Conservation (phyloP, 2,888 invertebrate species). For the Dioctria linearis region DNA sequence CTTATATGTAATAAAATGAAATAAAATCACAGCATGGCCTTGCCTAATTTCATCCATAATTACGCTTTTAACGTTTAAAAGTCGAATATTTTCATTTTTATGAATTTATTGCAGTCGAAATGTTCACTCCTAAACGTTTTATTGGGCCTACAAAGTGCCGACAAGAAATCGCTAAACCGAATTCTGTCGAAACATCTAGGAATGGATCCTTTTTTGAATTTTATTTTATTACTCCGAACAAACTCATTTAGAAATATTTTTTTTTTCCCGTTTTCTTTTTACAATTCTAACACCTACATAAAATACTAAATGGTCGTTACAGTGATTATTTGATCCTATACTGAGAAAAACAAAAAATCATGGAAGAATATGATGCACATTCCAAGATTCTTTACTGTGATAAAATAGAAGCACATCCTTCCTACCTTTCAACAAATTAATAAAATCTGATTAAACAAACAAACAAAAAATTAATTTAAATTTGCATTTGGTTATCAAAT, state of each 20-base stretch:
- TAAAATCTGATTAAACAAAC: too few species aligned
- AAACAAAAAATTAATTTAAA: too few species aligned
- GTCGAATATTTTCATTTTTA: slow-evolving; percentile 52
- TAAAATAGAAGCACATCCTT: too few species aligned
- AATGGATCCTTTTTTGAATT: slow-evolving; percentile 19
- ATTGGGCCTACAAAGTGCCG: slow-evolving; percentile 44
- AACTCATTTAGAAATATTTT: slow-evolving; percentile 42
- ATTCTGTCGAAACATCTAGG: slow-evolving; percentile 30
- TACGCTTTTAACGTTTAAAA: slow-evolving; percentile 54
- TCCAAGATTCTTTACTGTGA: background rate
- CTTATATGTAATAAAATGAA: too few species aligned
- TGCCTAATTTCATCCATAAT: slow-evolving; percentile 56
- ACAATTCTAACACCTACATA: slow-evolving; percentile 55
- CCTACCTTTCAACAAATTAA: too few species aligned
- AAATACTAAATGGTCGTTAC: slow-evolving; percentile 55
- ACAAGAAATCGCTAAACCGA: background rate
- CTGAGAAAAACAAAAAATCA: slow-evolving; percentile 8
- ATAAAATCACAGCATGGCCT: slow-evolving; percentile 45
- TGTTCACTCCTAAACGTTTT: slow-evolving; percentile 47
- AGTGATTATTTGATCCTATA: slow-evolving; percentile 37
- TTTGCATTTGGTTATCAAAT: too few species aligned
- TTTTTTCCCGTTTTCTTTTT: slow-evolving; percentile 2
- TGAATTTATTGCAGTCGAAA: slow-evolving; percentile 55
- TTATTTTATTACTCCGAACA: slow-evolving; percentile 6
- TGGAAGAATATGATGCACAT: background rate